Evolutionary conservation across 2,113 vertebrate species (phyloP).

Genomic region (Bujurquina vittata): DNA sequence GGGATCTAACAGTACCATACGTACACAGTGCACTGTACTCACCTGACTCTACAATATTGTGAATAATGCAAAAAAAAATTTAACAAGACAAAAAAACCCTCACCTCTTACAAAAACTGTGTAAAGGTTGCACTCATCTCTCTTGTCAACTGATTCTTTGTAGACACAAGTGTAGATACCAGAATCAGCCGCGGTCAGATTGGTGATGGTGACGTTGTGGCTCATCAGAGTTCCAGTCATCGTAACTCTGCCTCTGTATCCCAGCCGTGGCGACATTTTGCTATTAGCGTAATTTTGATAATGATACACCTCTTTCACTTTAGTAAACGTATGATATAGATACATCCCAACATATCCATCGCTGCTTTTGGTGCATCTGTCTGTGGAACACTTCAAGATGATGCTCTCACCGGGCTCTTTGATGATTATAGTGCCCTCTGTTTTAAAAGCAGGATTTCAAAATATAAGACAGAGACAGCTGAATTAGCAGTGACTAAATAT

Average conservation of each 20-base stretch:
- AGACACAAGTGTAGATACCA: conserved; percentile 51
- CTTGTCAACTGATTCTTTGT: rapidly evolving
- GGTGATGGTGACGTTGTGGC: conserved; percentile 27
- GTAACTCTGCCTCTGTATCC: not conserved
- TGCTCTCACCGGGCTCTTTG: not conserved
- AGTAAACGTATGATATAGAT: not conserved
- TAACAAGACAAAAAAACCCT: not conserved
- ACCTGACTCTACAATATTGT: rapidly evolving
- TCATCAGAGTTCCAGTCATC: rapidly evolving
- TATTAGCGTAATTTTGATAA: rapidly evolving
- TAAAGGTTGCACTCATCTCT: rapidly evolving
- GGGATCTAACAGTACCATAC: too few relatives aligned
- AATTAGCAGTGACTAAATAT: not conserved
- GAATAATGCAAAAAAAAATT: not conserved
- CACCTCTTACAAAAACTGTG: conserved; percentile 28
- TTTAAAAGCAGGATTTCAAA: not conserved
- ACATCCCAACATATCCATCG: not conserved
- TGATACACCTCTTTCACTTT: not conserved
- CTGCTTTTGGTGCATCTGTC: not conserved
- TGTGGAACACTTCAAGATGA: conserved; percentile 38
- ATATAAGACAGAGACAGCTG: not conserved
- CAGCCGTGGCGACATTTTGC: rapidly evolving
- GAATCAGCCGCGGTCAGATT: conserved; percentile 25
- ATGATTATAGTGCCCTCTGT: not conserved
- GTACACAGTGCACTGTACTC: not conserved